Base-by-base conservation (phyloP, 1,140 invertebrate genomes). In the Cherax destructor region DNA sequence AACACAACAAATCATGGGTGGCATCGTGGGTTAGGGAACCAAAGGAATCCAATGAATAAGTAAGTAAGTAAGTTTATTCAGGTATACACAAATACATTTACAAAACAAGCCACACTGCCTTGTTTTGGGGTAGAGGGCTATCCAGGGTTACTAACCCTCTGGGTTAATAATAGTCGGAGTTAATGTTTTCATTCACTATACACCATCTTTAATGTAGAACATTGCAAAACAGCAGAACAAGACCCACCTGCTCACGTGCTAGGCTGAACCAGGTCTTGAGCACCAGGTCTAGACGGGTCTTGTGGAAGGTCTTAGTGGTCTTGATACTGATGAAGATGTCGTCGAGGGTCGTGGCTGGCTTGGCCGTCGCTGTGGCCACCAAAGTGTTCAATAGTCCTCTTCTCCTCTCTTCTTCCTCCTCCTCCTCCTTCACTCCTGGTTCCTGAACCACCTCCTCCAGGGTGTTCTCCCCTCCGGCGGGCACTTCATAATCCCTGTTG, bases 271-370 rank as follows among this genome's bases (percentile, higher is more conserved):
- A 99, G 90, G 98, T 99, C 94, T 97, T 96, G 94, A 99, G 96
- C 93, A 99, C 97, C 87, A 98, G 96, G n/a, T 97, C 97, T 92
- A 99, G 94, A 91, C 98, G 96, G 56, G 96, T 96, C 90, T 96
- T 95, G 94, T 99, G 98, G 95, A 98, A 98, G 95, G 96, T 96
- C 94, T 96, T 96, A 56, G 98, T 98, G 80, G 98, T 99, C 95
- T 99, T 99, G 30, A 99, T 97, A 95, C 97, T 98, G 94, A 99
- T 97, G 95, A 98, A 99, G 93, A 99, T 95, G 94, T 98, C 98
- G 94, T 97, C 96, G 89, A 98, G 95, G 84, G 95, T 96, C 76
- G 97, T 97, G 81, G 96, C 95, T 93, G 96, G 96, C 92, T 96
- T 96, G 93, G 95, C 95, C 93, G 96, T 96, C 92, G 96, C 97